Evolutionary conservation across 2,888 invertebrate genomes (phyloP), one percentile per base, ranked within the genome.

Genomic region (Nomada fabriciana): DNA sequence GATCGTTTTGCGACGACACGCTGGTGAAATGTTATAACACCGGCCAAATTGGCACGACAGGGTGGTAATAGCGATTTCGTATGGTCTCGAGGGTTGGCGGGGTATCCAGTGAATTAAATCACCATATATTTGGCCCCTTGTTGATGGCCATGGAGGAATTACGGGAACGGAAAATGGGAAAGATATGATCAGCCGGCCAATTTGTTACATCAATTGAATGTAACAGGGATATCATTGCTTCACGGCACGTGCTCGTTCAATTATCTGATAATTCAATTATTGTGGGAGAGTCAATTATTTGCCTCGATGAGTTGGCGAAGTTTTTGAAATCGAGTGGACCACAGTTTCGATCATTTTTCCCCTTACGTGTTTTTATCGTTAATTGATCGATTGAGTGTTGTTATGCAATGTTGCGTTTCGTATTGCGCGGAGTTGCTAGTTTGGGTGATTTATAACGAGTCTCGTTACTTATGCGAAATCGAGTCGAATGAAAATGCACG

Each of bases 1-100:
- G 82, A 87, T 78, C 52, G 36, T 80, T 80, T 63, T 36, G 76
- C 78, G 79, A 81, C 59, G 68, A 61, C 53, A 57, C 61, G 67
- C 55, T 55, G 61, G 60, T 43, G 68, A 73, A 83, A 76, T 71
- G 53, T 52, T 29, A 64, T 11, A 80, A 76, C 70, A 23, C 2
- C 15, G 20, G 60, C 13, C 69, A 72, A 69, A 80, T 76, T 67
- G 64, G 55, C 43, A 25, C 29, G 57, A 53, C 69, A n/a, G 43
- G 59, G 64, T 64, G 68, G 42, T 43, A 64, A 73, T 63, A 53
- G 42, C 43, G 18, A 50, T 68, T 57, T 64, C 36, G 36, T 52
- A 42, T 18, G 61, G 65, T 63, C 47, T 64, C 1, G 15, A 13
- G 64, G 18, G 43, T 57, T 7, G 36, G 18, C 20, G 11, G 2